Evolutionary conservation across 2,888 invertebrate genomes (phyloP).

Genomic region (Euplexia lucipara): DNA sequence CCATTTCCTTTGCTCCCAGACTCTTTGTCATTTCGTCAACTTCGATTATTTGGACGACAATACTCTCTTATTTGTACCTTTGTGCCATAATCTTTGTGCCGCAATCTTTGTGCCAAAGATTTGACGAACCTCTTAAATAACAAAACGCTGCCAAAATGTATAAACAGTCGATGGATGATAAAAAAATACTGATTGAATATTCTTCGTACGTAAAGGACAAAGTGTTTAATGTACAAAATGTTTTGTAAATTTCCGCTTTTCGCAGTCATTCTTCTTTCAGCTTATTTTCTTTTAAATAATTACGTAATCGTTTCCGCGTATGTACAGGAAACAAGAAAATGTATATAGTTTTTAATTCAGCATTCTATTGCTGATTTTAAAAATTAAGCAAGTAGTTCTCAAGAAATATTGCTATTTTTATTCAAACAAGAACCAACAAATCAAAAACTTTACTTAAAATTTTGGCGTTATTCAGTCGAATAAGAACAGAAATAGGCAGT

Average conservation of each 20-base stretch:
- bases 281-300: conserved; percentile 23
- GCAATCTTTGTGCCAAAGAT: conserved; percentile 55
- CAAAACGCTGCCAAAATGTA: conserved; percentile 47
- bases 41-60: conserved; percentile 68
- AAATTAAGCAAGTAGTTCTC: not conserved
- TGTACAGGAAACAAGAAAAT: not conserved
- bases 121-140: conserved; percentile 61
- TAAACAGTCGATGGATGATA: conserved; percentile 38
- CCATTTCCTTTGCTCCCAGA: conserved; percentile 55
- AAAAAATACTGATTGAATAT: conserved; percentile 55
- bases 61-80: conserved; percentile 62
- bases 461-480: not conserved
- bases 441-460: not conserved
- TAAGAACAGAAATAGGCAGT: conserved; percentile 56
- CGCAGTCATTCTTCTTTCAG: conserved; percentile 52
- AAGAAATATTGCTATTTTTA: not conserved
- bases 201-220: conserved; percentile 36
- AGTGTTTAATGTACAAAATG: conserved; percentile 58
- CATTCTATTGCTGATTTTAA: not conserved
- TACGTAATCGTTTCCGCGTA: conserved; percentile 20
- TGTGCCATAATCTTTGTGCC: conserved; percentile 53
- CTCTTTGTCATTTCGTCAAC: conserved; percentile 62
- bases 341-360: not conserved
- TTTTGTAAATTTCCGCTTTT: conserved; percentile 61
- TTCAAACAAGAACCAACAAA: not conserved